phyloP scores from a whole-genome alignment of 2,888 invertebrate genomes.

The Acanthosepion esculentum region DNA sequence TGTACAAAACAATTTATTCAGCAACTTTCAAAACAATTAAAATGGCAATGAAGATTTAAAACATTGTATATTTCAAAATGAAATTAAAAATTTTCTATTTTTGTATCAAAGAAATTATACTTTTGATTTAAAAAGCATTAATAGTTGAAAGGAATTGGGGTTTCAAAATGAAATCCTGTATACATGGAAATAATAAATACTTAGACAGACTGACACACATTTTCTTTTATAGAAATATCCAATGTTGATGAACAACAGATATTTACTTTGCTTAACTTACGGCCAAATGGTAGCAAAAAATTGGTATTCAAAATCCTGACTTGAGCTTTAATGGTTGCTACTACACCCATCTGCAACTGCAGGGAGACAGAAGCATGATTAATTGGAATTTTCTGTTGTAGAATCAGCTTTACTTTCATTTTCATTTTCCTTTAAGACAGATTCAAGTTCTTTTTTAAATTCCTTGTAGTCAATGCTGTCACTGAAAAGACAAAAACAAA shows the following conservation, averaged over 20 bases:
- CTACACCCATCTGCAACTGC: background rate
- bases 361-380: background rate
- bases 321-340: background rate
- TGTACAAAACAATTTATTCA: no score
- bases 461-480: background rate
- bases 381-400: background rate
- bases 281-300: background rate
- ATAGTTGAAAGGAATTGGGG: no score
- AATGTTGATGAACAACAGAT: no score
- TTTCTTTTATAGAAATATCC: no score
- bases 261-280: background rate
- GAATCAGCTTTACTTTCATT: background rate
- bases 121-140: no score
- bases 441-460: conserved; percentile 8
- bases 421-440: background rate
- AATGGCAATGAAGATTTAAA: no score
- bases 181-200: background rate
- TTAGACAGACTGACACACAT: background rate
- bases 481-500: background rate
- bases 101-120: no score
- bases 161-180: background rate
- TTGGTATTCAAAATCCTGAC: background rate
- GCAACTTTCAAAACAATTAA: no score
- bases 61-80: no score
- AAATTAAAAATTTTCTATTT: no score